Evolutionary conservation across 30 jellyfish, hydroid and myxozoan species (phyloP).

Genomic region (Aurelia aurita complex sp. Pacific): DNA sequence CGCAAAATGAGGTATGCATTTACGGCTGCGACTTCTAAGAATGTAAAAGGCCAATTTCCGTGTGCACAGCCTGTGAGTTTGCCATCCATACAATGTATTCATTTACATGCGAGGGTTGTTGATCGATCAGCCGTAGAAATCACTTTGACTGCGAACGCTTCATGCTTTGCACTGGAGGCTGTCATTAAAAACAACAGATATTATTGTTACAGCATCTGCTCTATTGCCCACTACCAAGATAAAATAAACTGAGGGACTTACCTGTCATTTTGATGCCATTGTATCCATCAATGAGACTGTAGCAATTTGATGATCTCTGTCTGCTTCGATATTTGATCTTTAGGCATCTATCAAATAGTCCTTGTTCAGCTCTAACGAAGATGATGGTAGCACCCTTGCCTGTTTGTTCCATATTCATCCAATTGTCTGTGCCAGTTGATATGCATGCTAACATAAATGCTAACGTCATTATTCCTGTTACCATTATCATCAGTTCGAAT

Average conservation of each 20-base stretch:
- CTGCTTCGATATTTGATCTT: slow-evolving; percentile 23
- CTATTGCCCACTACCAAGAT: no score
- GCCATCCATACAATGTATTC: no score
- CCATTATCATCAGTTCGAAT: slow-evolving; percentile 40
- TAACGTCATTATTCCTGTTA: slow-evolving; percentile 31
- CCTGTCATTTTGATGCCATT: slow-evolving; percentile 15
- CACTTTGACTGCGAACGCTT: no score
- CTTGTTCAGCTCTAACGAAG: slow-evolving; percentile 9
- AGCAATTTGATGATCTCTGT: slow-evolving; percentile 16
- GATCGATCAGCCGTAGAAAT: no score
- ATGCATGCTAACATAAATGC: slow-evolving; percentile 62
- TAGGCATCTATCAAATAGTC: slow-evolving; percentile 36
- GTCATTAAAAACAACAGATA: no score
- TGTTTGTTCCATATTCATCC: slow-evolving; percentile 41
- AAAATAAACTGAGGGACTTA: not conserved
- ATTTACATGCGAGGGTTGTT: no score
- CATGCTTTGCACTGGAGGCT: no score
- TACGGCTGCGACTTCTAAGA: no score
- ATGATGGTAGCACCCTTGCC: slow-evolving; percentile 33
- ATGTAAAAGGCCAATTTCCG: no score
- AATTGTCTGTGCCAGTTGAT: slow-evolving; percentile 49
- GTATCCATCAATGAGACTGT: slow-evolving; percentile 23
- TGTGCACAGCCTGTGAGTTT: no score
- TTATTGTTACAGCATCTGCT: no score
- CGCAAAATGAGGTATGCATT: no score